phyloP scores from a whole-genome alignment of 2,797 vertebrate genomes.

The Pseudopleuronectes americanus region DNA sequence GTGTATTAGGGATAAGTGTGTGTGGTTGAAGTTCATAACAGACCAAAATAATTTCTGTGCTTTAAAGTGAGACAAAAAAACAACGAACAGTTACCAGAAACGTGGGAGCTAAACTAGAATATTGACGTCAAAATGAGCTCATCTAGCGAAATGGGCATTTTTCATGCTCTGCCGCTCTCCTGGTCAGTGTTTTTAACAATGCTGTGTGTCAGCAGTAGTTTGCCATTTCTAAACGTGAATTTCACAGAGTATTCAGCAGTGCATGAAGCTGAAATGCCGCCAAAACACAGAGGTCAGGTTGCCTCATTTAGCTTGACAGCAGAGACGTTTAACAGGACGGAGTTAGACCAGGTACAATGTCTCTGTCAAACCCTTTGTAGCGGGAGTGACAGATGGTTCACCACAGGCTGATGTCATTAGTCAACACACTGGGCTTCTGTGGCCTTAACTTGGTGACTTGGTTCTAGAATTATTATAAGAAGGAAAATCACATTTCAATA shows the following conservation, averaged over 20 bases:
- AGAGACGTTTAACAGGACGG: slow-evolving; percentile 42
- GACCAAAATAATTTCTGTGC: not conserved
- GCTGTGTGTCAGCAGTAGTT: slow-evolving; percentile 37
- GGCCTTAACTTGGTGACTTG: not conserved
- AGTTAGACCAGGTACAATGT: slow-evolving; percentile 37
- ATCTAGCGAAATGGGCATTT: slow-evolving; percentile 15
- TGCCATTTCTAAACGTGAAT: slow-evolving; percentile 24
- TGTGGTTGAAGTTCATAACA: not conserved
- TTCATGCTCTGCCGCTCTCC: slow-evolving; percentile 25
- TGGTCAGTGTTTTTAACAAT: slow-evolving; percentile 45
- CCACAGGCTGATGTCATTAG: slow-evolving; percentile 18
- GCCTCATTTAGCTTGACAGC: slow-evolving; percentile 49
- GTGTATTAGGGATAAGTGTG: not conserved
- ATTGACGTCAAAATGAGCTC: slow-evolving; percentile 25
- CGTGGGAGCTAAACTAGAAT: not conserved
- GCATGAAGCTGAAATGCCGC: slow-evolving; percentile 50
- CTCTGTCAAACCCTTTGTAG: slow-evolving; percentile 20
- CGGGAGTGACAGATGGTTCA: slow-evolving; percentile 20
- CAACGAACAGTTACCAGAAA: not conserved
- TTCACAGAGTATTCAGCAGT: slow-evolving; percentile 9
- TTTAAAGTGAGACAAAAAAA: too few relatives aligned
- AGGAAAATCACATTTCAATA: not conserved
- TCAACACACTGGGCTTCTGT: slow-evolving; percentile 9
- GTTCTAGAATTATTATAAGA: not conserved
- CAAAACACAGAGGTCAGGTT: slow-evolving; percentile 52